Evolutionary conservation across 2,888 invertebrate genomes (phyloP), one percentile per base, ranked within the genome.

Genomic region (Pseudeuparius sepicola): DNA sequence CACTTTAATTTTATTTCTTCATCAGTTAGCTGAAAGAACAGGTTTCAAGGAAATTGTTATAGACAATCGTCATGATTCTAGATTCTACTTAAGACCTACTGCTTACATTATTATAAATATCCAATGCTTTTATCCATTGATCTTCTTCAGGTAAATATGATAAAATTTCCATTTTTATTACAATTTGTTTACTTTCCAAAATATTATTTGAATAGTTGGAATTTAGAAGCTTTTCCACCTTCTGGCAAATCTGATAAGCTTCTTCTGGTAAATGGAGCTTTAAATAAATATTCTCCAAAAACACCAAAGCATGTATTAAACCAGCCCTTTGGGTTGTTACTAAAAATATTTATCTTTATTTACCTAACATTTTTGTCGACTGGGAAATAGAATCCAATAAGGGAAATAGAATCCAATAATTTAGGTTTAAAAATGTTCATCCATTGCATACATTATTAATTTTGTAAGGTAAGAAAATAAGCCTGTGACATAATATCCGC

Each of bases 251-350:
- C 28, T 52, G 51, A 36, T 63, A 57, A 1, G 70, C 71, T 42
- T 71, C 63, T 20, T 61, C 56, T 55, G 64, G 68, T 26, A 72
- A 67, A 34, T 70, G 63, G 20, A 76, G 53, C 41, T 57, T 59
- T 32, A 64, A 49, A 48, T 68, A 64, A 24, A 67, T 59, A 30
- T 61, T 57, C 4, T 65, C 61, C 23, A 74, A 54, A 23, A 72
- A 51, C 25, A 69, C 50, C 57, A 69, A 64, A 1, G 68, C 67
- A 32, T 66, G 57, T 7, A 63, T 47, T 24, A 66, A 61, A 12
- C 60, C 60, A 2, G 68, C 62, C 42, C 66, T 61, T 16, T 54
- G 41, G 13, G 48, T 43, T 37, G 66, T 59, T 1, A 65, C 59
- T 49, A 54, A 51, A 53, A 42, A 49, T 31, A 14, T 11, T 16